Percentiles rank a stretch among this genome's conserved stretches.
These are phyloP conservation scores for Thelaira solivaga DNA, from an alignment of 2,888 invertebrate species.

Conservation along the genomic window DNA sequence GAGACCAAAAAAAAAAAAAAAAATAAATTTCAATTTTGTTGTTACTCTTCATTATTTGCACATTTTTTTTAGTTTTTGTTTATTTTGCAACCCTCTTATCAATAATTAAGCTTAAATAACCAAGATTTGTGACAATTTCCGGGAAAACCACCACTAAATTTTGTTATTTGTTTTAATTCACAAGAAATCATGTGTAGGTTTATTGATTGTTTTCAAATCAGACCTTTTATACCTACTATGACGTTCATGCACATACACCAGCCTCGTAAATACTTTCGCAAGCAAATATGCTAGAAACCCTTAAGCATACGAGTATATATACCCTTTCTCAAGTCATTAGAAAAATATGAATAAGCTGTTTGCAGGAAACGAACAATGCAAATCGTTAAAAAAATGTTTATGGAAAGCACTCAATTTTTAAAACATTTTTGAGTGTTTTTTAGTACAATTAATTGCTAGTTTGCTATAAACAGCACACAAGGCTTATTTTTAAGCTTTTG, in stretches of 20 bases:
- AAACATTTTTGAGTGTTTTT: too few species aligned
- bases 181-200: slow-evolving; percentile 6
- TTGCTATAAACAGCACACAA: too few species aligned
- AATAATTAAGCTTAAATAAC: slow-evolving; percentile 1
- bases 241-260: not conserved
- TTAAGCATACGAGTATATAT: too few species aligned
- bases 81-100: not conserved
- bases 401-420: too few species aligned
- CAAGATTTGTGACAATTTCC: slow-evolving; percentile 23
- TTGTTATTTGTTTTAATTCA: not conserved
- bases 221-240: not conserved
- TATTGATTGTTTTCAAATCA: slow-evolving; percentile 27
- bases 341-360: too few species aligned
- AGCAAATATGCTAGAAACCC: not conserved
- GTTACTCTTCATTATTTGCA: not conserved
- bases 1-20: too few species aligned
- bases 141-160: slow-evolving; percentile 16
- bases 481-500: too few species aligned
- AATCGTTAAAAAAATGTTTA: too few species aligned
- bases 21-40: not conserved
- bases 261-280: too few species aligned
- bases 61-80: not conserved
- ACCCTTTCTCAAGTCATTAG: too few species aligned
- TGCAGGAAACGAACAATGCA: too few species aligned
- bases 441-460: too few species aligned